Evolutionary conservation across 2,797 vertebrate genomes (phyloP), one percentile per base, ranked within the genome.

Genomic region (Tragelaphus eurycerus): DNA sequence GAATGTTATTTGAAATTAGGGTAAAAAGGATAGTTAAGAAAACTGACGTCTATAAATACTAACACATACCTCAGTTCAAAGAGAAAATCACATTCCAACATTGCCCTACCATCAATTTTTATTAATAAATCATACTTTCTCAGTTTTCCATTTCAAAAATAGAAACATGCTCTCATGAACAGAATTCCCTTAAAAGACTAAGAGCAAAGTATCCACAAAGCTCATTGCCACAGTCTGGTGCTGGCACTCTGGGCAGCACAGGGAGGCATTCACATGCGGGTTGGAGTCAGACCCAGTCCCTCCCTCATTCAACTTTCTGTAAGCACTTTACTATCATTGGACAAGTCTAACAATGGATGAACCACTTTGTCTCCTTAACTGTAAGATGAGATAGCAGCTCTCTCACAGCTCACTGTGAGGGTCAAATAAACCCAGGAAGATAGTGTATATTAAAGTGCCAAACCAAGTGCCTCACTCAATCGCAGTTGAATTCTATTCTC

Each of bases 81-180:
- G 21, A 95, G 74, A 91, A 96, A 83, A 91, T 86, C 14, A 60
- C n/a, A 71, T 31, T 67, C 27, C n/a, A 57, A 91, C 16, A 88
- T 0, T 60, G 86, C 62, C n/a, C 78, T 84, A 52, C 48, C 92
- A 50, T 89, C n/a, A 43, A 34, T 43, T 87, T 87, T 89, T 79
- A 52, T n/a, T 83, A 93, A 81, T 46, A 79, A 78, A 46, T 90
- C 59, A 25, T 54, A 87, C 13, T 54, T 93, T 55, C 74, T 85
- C 81, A 82, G 29, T 23, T 82, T 96, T 89, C 64, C 38, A 52
- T 67, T 82, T 93, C 81, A 93, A 95, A 97, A 76, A 95, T 10
- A 79, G 88, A 97, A 64, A 85, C 10, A 62, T 71, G 82, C 21
- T 86, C 52, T 95, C 55, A 52, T 14, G 6, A 21, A 38, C 17